Percentiles rank a stretch among this genome's conserved stretches.
Evolutionary conservation across 2,113 vertebrate genomes (phyloP).

Genomic region (Oncorhynchus keta): DNA sequence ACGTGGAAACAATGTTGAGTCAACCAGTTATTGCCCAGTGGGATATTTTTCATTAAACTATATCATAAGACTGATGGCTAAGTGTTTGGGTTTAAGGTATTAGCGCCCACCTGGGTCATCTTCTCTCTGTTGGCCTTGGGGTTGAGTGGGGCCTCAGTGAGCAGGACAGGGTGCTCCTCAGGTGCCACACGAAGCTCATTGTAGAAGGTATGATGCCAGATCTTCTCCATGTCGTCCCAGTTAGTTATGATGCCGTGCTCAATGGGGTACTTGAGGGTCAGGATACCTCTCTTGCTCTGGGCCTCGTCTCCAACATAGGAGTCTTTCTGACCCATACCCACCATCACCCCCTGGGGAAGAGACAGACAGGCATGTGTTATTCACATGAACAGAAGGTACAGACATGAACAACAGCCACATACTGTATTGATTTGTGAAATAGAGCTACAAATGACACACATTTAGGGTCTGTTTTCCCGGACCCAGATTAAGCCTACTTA

Average conservation of each 20-base stretch:
- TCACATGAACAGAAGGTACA: background rate
- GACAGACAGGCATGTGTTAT: background rate
- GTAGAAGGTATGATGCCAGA: slow-evolving; percentile 98
- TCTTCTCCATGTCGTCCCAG: slow-evolving; percentile 99
- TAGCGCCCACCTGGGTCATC: slow-evolving; percentile 86
- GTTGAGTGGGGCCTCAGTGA: slow-evolving; percentile 93
- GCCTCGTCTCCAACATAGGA: slow-evolving; percentile 95
- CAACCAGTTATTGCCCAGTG: too few species aligned
- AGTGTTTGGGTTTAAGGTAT: background rate
- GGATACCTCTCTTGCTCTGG: slow-evolving; percentile 94
- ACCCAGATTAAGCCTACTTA: too few species aligned
- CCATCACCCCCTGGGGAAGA: slow-evolving; percentile 87
- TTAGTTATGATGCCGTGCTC: slow-evolving; percentile 96
- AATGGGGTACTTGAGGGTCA: slow-evolving; percentile 92
- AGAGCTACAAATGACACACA: background rate
- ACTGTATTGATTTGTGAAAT: background rate
- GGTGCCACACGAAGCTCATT: slow-evolving; percentile 92
- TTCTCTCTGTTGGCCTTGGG: slow-evolving; percentile 96
- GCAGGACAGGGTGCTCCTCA: slow-evolving; percentile 88
- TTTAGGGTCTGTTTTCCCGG: too few species aligned
- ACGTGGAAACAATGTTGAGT: too few species aligned
- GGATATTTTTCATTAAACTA: too few species aligned
- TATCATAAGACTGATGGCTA: too few species aligned
- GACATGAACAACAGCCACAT: background rate
- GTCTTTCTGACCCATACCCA: slow-evolving; percentile 97